phyloP scores from a whole-genome alignment of 2,888 invertebrate genomes.

The Chironomus tentans region DNA sequence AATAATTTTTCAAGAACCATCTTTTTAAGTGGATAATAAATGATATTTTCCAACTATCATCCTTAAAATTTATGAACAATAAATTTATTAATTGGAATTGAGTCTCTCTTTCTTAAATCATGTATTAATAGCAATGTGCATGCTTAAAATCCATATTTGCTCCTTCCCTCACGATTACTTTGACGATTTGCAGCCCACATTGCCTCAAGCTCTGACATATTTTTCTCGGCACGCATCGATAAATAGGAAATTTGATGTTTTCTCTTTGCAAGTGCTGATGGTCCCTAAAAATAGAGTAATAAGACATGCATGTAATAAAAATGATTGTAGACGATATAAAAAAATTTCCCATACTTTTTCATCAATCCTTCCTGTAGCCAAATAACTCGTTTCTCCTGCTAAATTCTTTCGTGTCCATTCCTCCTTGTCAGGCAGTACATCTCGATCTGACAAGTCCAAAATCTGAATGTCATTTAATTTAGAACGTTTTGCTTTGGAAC shows the following conservation, averaged over 20 bases:
- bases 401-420: conserved; percentile 74
- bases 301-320: background rate
- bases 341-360: conserved; percentile 5
- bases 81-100: background rate
- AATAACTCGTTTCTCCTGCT: conserved; percentile 54
- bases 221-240: conserved; percentile 73
- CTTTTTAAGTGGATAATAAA: background rate
- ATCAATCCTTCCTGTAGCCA: conserved; percentile 45
- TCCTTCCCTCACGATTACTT: conserved; percentile 79
- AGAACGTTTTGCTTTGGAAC: conserved; percentile 52
- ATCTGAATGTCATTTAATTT: conserved; percentile 53
- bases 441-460: conserved; percentile 73
- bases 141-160: conserved; percentile 86
- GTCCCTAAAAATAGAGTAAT: conserved; percentile 35
- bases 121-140: background rate
- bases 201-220: conserved; percentile 86
- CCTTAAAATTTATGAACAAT: too few relatives aligned
- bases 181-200: conserved; percentile 86
- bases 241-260: conserved; percentile 97
- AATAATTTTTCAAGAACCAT: background rate
- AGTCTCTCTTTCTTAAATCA: background rate
- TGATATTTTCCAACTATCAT: background rate
- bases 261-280: conserved; percentile 61
- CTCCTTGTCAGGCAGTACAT: conserved; percentile 68
- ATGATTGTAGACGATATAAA: background rate